phyloP scores from a whole-genome alignment of 2,797 vertebrate species.

The Pipistrellus nathusii region DNA sequence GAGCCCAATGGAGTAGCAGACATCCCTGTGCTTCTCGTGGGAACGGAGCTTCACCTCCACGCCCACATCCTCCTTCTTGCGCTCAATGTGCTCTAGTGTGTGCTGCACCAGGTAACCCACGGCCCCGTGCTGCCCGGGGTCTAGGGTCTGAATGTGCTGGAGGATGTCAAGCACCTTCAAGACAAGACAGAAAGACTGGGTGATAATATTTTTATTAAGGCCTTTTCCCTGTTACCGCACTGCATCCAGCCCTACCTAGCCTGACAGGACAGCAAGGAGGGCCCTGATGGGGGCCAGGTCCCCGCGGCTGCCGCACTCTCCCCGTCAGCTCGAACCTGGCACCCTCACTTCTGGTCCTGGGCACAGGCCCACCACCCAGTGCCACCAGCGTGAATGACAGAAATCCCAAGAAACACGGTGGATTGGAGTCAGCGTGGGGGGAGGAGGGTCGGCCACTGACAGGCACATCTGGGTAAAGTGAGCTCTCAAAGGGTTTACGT shows the following conservation, averaged over 20 bases:
- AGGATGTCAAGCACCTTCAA: constrained; percentile 97
- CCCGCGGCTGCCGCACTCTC: accelerated
- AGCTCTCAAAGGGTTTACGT: not conserved
- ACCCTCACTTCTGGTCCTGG: not conserved
- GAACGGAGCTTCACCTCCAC: constrained; percentile 95
- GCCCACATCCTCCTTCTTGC: constrained; percentile 93
- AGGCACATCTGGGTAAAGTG: not conserved
- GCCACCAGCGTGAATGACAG: accelerated
- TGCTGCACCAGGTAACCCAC: constrained; percentile 98
- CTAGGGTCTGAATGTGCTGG: constrained; percentile 97
- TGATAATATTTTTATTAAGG: constrained; percentile 80
- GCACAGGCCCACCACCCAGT: not conserved
- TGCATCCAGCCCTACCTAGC: constrained; percentile 59
- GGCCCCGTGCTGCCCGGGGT: constrained; percentile 96
- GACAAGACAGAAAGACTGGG: constrained; percentile 75
- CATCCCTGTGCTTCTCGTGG: constrained; percentile 92
- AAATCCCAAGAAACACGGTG: accelerated
- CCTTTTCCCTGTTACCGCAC: constrained; percentile 69
- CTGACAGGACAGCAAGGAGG: not conserved
- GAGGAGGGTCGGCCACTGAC: accelerated
- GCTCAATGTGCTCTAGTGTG: constrained; percentile 97
- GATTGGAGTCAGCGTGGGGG: accelerated
- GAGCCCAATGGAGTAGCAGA: constrained; percentile 95
- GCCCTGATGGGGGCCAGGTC: accelerated
- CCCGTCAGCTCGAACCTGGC: not conserved